phyloP scores from a whole-genome alignment of 2,888 invertebrate genomes.

The Microdon myrmicae region DNA sequence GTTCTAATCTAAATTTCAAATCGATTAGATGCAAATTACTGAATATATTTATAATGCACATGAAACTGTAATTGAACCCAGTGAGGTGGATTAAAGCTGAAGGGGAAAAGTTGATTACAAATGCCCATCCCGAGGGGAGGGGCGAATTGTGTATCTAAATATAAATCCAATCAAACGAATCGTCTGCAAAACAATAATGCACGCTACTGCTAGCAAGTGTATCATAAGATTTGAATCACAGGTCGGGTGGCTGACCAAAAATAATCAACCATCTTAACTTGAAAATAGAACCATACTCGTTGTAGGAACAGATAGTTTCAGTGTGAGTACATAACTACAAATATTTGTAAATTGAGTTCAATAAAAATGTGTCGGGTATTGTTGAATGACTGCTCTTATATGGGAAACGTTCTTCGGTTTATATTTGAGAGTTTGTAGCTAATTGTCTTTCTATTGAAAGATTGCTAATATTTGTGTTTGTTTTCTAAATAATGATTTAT shows the following conservation, averaged over 20 bases:
- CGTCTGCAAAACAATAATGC: slow-evolving; percentile 36
- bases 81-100: background rate
- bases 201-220: slow-evolving; percentile 4
- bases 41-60: too few relatives aligned
- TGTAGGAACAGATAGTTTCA: too few relatives aligned
- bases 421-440: too few relatives aligned
- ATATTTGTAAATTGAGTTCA: background rate
- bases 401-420: too few relatives aligned
- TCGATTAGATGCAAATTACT: too few relatives aligned
- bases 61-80: too few relatives aligned
- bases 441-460: too few relatives aligned
- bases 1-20: too few relatives aligned
- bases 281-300: slow-evolving; percentile 10
- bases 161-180: slow-evolving; percentile 40
- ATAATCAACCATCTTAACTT: slow-evolving; percentile 19
- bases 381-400: too few relatives aligned
- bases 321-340: background rate
- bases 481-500: too few relatives aligned
- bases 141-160: slow-evolving; percentile 16
- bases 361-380: too few relatives aligned
- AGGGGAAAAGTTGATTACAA: background rate
- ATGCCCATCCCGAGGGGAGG: background rate
- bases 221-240: slow-evolving; percentile 8
- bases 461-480: too few relatives aligned
- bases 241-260: slow-evolving; percentile 12